These are phyloP conservation scores for Epinotia brunnichana DNA, from an alignment of 2,888 invertebrate species.

Conservation along the genomic window DNA sequence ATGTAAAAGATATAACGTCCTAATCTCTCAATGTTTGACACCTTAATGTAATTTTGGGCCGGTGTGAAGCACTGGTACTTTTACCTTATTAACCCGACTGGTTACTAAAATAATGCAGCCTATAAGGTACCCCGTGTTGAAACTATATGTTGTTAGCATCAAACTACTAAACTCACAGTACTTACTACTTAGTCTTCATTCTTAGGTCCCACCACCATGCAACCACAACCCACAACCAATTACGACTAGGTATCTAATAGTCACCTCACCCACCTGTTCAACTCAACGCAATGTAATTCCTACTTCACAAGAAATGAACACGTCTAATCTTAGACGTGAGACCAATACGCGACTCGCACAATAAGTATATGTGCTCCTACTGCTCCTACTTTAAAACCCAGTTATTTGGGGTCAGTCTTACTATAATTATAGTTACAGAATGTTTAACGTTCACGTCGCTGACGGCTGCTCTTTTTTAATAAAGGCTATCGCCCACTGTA, in stretches of 20 bases:
- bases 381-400: conserved; percentile 35
- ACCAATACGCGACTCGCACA: conserved; percentile 25
- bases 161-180: too few species aligned
- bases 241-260: background rate
- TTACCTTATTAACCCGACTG: too few species aligned
- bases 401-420: conserved; percentile 40
- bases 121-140: too few species aligned
- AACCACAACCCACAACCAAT: background rate
- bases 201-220: background rate
- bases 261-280: background rate
- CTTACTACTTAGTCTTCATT: too few species aligned
- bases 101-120: too few species aligned
- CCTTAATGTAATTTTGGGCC: too few species aligned
- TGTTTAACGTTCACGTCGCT: conserved; percentile 39
- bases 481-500: conserved; percentile 55
- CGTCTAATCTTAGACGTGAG: conserved; percentile 29
- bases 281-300: background rate
- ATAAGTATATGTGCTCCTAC: conserved; percentile 1
- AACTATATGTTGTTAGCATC: too few species aligned
- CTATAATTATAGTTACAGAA: conserved; percentile 43
- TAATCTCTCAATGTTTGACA: too few species aligned
- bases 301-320: conserved; percentile 17
- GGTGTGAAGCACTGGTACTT: too few species aligned
- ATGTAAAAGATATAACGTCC: too few species aligned
- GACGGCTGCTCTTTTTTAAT: conserved; percentile 45